These are phyloP conservation scores for sheep (Ovis aries) DNA, from an alignment of 2,113 vertebrate genomes.

Conservation along the genomic window DNA sequence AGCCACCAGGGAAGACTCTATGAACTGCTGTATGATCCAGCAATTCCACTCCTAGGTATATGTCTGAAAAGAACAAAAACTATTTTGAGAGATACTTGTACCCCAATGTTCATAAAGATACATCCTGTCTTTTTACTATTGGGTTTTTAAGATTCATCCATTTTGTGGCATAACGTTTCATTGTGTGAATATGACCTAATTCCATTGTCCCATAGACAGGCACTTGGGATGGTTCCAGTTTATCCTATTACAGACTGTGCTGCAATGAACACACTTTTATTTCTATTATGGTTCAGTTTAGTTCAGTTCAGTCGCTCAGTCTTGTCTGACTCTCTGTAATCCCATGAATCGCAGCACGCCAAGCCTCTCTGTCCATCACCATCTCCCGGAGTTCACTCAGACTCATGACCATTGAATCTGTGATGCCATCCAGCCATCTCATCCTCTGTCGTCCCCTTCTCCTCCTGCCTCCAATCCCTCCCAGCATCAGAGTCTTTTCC, in stretches of 20 bases:
- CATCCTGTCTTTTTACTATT: not conserved
- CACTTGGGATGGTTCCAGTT: not conserved
- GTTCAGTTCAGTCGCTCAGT: too few species aligned
- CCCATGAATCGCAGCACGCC: too few species aligned
- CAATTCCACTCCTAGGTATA: not conserved
- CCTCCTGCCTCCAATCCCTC: too few species aligned
- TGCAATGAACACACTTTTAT: not conserved
- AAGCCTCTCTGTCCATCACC: too few species aligned
- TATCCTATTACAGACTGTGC: not conserved
- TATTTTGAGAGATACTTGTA: not conserved
- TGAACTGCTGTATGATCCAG: not conserved
- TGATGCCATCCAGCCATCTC: too few species aligned
- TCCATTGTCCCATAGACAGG: not conserved
- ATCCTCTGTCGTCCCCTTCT: too few species aligned
- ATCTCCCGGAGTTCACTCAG: too few species aligned
- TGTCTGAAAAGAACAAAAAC: not conserved
- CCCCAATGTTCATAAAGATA: not conserved
- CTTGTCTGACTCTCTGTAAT: rapidly evolving
- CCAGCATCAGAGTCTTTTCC: too few species aligned
- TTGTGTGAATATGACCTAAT: not conserved
- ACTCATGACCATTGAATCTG: rapidly evolving
- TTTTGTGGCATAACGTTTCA: not conserved
- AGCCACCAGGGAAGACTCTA: not conserved
- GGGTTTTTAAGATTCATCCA: not conserved
- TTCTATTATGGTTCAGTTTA: not conserved